These are phyloP conservation scores for Hypocryptadius cinnamomeus DNA, from an alignment of 2,113 vertebrate species.

Conservation along the genomic window DNA sequence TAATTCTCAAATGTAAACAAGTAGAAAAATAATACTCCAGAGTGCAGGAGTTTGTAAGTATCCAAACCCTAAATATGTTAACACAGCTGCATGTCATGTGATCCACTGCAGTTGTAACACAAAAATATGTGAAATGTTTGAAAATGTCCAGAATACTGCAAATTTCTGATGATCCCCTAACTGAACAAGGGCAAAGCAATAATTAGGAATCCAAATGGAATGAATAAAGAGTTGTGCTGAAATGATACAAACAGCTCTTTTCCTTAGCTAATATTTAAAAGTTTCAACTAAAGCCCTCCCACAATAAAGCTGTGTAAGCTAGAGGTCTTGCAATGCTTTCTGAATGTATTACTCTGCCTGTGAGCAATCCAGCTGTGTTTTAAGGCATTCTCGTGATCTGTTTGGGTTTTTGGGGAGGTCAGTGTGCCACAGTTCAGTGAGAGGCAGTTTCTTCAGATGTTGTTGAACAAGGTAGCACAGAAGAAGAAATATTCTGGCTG, in stretches of 20 bases:
- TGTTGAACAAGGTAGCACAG: not conserved
- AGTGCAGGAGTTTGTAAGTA: not conserved
- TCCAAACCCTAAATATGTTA: slow-evolving; percentile 33
- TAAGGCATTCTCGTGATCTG: not conserved
- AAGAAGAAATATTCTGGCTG: not conserved
- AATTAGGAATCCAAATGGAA: not conserved
- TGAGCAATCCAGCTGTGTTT: not conserved
- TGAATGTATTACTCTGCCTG: not conserved
- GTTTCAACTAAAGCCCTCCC: not conserved
- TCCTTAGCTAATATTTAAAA: not conserved
- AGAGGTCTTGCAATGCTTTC: not conserved
- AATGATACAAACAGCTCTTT: not conserved
- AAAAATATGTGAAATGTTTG: not conserved
- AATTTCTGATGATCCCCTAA: not conserved
- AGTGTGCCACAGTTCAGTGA: not conserved
- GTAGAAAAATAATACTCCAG: slow-evolving; percentile 26
- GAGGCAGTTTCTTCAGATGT: not conserved
- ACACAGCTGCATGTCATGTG: slow-evolving; percentile 34
- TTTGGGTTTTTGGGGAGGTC: not conserved
- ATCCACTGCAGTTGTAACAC: slow-evolving; percentile 1
- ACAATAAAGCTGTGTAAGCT: not conserved
- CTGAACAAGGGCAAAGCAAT: not conserved
- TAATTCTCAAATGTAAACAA: slow-evolving; percentile 33
- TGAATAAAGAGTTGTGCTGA: not conserved
- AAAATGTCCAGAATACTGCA: not conserved